Conservation (phyloP, 2,113 vertebrate genomes). For the Geococcyx californianus region DNA sequence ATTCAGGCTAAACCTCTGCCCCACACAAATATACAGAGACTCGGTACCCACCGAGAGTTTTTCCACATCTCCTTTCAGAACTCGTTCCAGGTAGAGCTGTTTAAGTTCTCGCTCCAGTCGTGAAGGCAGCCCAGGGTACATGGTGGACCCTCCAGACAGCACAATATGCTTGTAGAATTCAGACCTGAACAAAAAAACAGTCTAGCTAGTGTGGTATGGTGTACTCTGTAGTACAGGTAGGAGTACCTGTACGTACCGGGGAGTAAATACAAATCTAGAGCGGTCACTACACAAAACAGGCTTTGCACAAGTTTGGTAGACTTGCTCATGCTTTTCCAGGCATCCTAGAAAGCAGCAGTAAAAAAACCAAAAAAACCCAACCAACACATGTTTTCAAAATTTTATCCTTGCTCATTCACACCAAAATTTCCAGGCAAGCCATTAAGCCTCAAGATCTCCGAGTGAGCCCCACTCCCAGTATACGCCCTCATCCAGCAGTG, state of each 20-base stretch:
- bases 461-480: not conserved
- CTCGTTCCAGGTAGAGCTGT: slow-evolving; percentile 96
- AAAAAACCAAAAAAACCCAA: not conserved
- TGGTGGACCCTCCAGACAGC: slow-evolving; percentile 96
- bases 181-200: slow-evolving; percentile 73
- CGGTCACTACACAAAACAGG: fast-evolving
- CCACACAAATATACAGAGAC: too few species aligned
- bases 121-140: slow-evolving; percentile 97
- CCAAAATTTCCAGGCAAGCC: not conserved
- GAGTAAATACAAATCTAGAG: not conserved
- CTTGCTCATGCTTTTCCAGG: not conserved
- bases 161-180: slow-evolving; percentile 99
- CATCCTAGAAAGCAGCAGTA: not conserved
- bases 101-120: slow-evolving; percentile 96
- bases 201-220: not conserved
- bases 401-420: not conserved
- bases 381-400: not conserved
- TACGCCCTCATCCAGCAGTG: fast-evolving
- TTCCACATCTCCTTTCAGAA: slow-evolving; percentile 97
- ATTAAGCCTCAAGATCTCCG: not conserved
- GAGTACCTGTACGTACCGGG: not conserved
- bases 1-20: not conserved
- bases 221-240: not conserved
- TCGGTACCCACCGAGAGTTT: slow-evolving; percentile 91
- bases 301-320: not conserved